These are phyloP conservation scores for Rotaria magnacalcarata DNA, from an alignment of 2,888 invertebrate genomes.

Conservation along the genomic window DNA sequence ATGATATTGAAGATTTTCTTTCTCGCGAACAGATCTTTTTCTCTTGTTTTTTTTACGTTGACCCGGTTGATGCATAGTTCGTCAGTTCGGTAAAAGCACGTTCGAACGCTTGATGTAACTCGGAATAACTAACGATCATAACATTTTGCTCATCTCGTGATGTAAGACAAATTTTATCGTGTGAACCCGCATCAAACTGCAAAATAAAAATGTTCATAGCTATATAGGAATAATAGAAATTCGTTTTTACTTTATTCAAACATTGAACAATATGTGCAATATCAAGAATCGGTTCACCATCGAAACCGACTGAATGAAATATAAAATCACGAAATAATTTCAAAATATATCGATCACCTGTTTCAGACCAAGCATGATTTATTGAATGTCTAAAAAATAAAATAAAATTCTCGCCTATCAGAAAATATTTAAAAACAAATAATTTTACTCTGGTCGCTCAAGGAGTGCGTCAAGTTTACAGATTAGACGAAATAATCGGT, in stretches of 20 bases:
- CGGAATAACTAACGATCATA: slow-evolving; percentile 86
- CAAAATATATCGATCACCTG: slow-evolving; percentile 93
- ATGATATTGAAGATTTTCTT: not conserved
- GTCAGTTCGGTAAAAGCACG: slow-evolving; percentile 78
- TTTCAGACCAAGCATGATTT: slow-evolving; percentile 93
- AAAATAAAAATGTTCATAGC: slow-evolving; percentile 46
- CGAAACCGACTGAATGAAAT: slow-evolving; percentile 82
- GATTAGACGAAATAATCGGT: slow-evolving; percentile 80
- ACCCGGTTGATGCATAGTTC: not conserved
- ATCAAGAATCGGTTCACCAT: slow-evolving; percentile 89
- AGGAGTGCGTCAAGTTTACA: slow-evolving; percentile 87
- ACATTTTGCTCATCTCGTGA: slow-evolving; percentile 93
- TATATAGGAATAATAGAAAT: not conserved
- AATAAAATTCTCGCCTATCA: too few species aligned
- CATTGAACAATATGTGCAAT: slow-evolving; percentile 87
- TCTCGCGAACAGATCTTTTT: not conserved
- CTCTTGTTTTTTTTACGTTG: not conserved
- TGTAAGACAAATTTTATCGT: slow-evolving; percentile 77
- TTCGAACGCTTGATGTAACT: slow-evolving; percentile 88
- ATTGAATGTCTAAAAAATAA: slow-evolving; percentile 70
- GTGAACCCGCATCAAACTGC: slow-evolving; percentile 61
- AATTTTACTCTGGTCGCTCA: slow-evolving; percentile 80
- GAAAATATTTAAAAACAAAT: slow-evolving; percentile 36
- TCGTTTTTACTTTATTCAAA: slow-evolving; percentile 71
- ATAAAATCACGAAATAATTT: slow-evolving; percentile 94